phyloP scores from a whole-genome alignment of 2,113 vertebrate genomes.

The human (Homo sapiens) region GRCh38 chrX:104806001-104806500 shows the following conservation, averaged over 20 bases:
- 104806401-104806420: neutral
- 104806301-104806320: neutral
- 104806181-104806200: neutral
- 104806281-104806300: neutral
- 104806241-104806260: neutral
- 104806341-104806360: neutral
- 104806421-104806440: neutral
- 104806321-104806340: neutral
- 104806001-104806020: neutral
- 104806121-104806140: neutral
- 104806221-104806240: neutral
- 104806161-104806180: neutral
- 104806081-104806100: neutral
- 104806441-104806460: neutral
- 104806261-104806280: neutral
- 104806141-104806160: neutral
- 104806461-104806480: neutral
- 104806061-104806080: neutral
- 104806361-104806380: neutral
- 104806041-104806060: neutral
- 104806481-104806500: neutral
- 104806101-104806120: neutral
- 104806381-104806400: neutral
- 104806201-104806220: neutral
- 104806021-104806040: neutral